Evolutionary conservation across 1,140 invertebrate species (phyloP).

Genomic region (Halictus rubicundus): DNA sequence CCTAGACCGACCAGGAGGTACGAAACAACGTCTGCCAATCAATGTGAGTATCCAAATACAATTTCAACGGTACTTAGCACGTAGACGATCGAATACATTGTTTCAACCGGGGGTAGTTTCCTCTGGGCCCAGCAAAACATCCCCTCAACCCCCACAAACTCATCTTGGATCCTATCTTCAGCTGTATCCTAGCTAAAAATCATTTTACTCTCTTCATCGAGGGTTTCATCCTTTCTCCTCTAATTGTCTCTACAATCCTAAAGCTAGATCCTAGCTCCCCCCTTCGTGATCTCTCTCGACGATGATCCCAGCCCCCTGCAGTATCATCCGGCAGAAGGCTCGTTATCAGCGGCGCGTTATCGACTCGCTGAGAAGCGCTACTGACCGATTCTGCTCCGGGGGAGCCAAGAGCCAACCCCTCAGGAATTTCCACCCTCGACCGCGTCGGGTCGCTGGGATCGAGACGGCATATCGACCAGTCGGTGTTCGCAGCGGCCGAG

Average conservation of each 20-base stretch:
- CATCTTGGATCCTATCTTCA: too few species aligned
- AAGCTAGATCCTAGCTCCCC: constrained; percentile 35
- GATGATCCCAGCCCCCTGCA: constrained; percentile 7
- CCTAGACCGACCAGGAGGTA: constrained; percentile 75
- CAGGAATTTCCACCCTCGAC: constrained; percentile 55
- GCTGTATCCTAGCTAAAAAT: too few species aligned
- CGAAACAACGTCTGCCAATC: constrained; percentile 70
- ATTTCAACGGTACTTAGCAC: neutral
- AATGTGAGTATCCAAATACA: constrained; percentile 67
- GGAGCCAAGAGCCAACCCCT: constrained; percentile 34
- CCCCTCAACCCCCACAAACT: too few species aligned
- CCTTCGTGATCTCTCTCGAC: constrained; percentile 15
- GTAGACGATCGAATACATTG: neutral
- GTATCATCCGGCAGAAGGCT: constrained; percentile 30
- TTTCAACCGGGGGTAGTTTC: neutral
- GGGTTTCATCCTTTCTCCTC: too few species aligned
- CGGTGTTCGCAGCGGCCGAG: constrained; percentile 70
- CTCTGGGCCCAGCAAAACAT: neutral
- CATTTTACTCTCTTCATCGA: too few species aligned
- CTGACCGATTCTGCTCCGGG: constrained; percentile 35
- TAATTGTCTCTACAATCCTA: neutral
- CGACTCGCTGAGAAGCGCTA: constrained; percentile 33
- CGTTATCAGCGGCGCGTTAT: constrained; percentile 55
- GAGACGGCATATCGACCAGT: constrained; percentile 75
- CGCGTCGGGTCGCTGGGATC: constrained; percentile 73